Conservation (phyloP, 2,888 invertebrate genomes). For the Caenorhabditis macrosperma region DNA sequence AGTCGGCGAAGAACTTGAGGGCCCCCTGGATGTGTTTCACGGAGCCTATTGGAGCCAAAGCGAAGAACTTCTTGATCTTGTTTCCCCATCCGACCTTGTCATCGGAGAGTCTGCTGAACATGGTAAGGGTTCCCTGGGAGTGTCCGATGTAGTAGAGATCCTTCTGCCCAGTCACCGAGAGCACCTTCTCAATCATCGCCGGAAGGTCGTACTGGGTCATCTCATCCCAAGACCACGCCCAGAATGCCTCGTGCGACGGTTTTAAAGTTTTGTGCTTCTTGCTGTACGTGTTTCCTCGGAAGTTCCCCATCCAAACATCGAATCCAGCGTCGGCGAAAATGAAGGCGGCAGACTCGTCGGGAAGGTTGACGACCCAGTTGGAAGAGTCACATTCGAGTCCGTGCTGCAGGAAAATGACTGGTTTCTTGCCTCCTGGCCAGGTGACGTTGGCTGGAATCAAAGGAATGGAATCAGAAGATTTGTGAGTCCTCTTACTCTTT, state of each 20-base stretch:
- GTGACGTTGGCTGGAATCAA: constrained; percentile 54
- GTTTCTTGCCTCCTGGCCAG: constrained; percentile 61
- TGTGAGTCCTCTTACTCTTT: constrained; percentile 78
- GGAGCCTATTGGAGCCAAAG: constrained; percentile 78
- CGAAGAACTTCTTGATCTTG: constrained; percentile 79
- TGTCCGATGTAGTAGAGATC: constrained; percentile 89
- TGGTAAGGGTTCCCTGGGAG: constrained; percentile 84
- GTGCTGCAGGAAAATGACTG: constrained; percentile 85
- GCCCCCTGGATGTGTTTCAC: constrained; percentile 80
- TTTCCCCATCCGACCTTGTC: constrained; percentile 66
- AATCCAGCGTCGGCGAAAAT: constrained; percentile 83
- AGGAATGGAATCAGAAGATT: too few species aligned
- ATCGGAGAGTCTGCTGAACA: constrained; percentile 73
- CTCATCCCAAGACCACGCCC: constrained; percentile 85
- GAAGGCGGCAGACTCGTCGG: constrained; percentile 70
- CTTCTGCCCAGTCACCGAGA: constrained; percentile 83
- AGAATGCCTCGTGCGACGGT: constrained; percentile 66
- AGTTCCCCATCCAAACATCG: constrained; percentile 89
- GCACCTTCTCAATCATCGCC: constrained; percentile 86
- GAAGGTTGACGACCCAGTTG: constrained; percentile 74
- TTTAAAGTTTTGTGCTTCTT: constrained; percentile 78
- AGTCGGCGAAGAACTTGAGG: constrained; percentile 70
- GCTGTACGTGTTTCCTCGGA: constrained; percentile 88
- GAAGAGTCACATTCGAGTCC: constrained; percentile 83
- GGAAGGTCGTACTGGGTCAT: constrained; percentile 91